These are phyloP conservation scores for Spizaetus ornatus DNA, from an alignment of 2,113 vertebrate genomes.

Conservation along the genomic window DNA sequence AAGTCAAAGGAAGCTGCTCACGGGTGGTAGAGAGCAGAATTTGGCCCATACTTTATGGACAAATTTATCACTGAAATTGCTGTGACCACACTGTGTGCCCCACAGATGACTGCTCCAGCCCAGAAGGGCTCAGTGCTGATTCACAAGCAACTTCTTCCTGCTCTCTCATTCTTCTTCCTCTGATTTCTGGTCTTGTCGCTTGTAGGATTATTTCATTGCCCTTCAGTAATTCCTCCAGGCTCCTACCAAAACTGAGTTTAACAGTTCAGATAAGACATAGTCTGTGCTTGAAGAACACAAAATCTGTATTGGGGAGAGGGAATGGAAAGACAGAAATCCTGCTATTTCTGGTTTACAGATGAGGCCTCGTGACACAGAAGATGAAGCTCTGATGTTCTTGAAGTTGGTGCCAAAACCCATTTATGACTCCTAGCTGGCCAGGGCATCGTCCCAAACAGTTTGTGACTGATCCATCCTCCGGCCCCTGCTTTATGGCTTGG, in stretches of 20 bases:
- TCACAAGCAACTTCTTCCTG: neutral
- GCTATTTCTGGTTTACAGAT: neutral
- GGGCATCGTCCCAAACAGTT: neutral
- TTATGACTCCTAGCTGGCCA: neutral
- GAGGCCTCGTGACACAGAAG: neutral
- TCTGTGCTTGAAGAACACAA: neutral
- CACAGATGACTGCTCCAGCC: neutral
- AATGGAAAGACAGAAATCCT: neutral
- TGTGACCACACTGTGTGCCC: accelerated
- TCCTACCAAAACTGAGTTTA: neutral
- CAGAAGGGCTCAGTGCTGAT: neutral
- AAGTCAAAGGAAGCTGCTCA: neutral
- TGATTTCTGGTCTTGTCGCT: neutral
- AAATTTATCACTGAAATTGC: neutral
- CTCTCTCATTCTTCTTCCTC: neutral
- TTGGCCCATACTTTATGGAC: neutral
- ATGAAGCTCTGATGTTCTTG: neutral
- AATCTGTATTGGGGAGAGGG: neutral
- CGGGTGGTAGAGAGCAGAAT: neutral
- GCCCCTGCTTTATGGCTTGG: neutral
- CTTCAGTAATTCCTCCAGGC: neutral
- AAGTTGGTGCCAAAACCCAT: neutral
- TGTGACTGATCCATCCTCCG: neutral
- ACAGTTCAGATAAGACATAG: neutral
- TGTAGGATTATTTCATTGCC: neutral